Conservation (phyloP, 1,140 invertebrate genomes). For the Samia ricini region DNA sequence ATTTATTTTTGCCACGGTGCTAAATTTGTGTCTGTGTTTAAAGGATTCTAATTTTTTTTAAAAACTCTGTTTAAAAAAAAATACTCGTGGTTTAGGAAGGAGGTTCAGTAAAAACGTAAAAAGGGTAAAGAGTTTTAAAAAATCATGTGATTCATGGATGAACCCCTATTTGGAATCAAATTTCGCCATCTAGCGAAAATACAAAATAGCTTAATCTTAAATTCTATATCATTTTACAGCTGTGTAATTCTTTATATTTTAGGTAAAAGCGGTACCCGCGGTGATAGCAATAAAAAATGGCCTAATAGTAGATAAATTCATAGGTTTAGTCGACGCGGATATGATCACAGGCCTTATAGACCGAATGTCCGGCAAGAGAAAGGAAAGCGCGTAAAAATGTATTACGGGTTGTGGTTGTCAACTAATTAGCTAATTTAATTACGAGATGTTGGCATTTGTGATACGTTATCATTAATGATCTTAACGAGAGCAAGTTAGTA, state of each 20-base stretch:
- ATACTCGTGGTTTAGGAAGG: too few species aligned
- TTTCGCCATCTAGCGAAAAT: too few species aligned
- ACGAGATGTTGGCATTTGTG: background rate
- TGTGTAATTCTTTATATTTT: conserved; percentile 18
- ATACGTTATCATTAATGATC: background rate
- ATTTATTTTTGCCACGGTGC: too few species aligned
- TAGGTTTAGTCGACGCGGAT: conserved; percentile 91
- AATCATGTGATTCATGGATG: too few species aligned
- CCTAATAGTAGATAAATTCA: conserved; percentile 93
- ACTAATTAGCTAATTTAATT: background rate
- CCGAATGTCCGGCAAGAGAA: conserved; percentile 80
- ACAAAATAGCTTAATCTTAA: too few species aligned
- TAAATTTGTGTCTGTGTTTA: too few species aligned
- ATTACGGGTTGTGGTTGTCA: background rate
- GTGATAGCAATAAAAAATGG: conserved; percentile 94
- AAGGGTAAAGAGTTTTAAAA: too few species aligned
- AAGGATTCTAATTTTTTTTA: too few species aligned
- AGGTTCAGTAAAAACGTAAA: too few species aligned
- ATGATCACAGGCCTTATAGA: conserved; percentile 91
- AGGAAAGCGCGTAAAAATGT: conserved; percentile 46
- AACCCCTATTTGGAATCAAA: too few species aligned
- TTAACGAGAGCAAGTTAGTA: background rate
- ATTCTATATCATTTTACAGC: too few species aligned
- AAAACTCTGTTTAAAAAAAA: too few species aligned
- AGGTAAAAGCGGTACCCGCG: conserved; percentile 94